phyloP scores from a whole-genome alignment of 2,797 vertebrate genomes.

The Lepidocolaptes lacrymiger region DNA sequence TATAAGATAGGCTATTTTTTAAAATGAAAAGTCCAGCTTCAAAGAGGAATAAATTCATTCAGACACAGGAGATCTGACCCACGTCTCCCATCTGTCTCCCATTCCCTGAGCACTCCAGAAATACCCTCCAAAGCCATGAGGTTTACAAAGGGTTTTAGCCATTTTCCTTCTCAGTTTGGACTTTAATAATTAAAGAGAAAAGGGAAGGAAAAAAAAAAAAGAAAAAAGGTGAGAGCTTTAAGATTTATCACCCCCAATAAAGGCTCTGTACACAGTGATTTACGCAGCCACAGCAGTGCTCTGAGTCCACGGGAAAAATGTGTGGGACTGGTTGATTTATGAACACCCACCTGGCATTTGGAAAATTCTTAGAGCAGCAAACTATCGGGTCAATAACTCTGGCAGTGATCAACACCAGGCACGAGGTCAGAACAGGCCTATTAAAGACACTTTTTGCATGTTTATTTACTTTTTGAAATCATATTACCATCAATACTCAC shows the following conservation, averaged over 20 bases:
- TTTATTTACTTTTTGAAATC: not conserved
- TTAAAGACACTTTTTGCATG: accelerated
- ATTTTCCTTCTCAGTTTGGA: not conserved
- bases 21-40: not conserved
- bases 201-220: not conserved
- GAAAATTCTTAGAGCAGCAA: not conserved
- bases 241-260: not conserved
- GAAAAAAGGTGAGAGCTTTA: not conserved
- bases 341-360: not conserved
- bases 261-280: not conserved
- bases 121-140: accelerated
- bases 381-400: not conserved
- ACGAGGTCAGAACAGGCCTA: not conserved
- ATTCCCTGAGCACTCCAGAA: not conserved
- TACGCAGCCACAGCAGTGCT: not conserved
- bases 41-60: not conserved
- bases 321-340: not conserved
- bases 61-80: not conserved
- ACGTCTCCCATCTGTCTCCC: not conserved
- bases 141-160: not conserved
- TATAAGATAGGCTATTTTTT: not conserved
- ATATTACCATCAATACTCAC: not conserved
- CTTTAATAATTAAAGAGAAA: not conserved
- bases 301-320: not conserved
- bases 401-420: not conserved